phyloP scores from a whole-genome alignment of 1,140 invertebrate species.

The Pseudomyrmex sp. region DNA sequence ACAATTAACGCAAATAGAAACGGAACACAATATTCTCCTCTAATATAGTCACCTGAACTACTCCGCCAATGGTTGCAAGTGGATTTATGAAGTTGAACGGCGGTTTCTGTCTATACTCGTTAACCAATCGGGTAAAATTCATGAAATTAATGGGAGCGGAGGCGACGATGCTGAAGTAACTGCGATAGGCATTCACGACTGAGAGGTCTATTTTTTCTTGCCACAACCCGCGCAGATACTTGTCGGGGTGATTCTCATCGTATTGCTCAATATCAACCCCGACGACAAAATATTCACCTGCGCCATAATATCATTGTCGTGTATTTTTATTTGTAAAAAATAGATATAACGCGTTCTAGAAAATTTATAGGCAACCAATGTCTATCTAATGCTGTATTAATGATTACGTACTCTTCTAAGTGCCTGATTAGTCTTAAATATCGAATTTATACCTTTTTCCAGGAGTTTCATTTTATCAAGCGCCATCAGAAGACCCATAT shows the following conservation, averaged over 20 bases:
- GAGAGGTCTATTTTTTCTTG: constrained; percentile 86
- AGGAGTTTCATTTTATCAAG: constrained; percentile 93
- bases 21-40: background rate
- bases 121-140: constrained; percentile 91
- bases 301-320: constrained; percentile 56
- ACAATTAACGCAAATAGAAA: background rate
- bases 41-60: constrained; percentile 81
- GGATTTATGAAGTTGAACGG: constrained; percentile 95
- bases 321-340: background rate
- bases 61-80: constrained; percentile 88
- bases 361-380: too few relatives aligned
- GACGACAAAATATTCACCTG: constrained; percentile 95
- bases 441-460: constrained; percentile 88
- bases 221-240: constrained; percentile 91
- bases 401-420: constrained; percentile 34
- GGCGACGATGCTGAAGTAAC: constrained; percentile 91
- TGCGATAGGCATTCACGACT: constrained; percentile 88
- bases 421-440: constrained; percentile 65
- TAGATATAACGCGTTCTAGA: background rate
- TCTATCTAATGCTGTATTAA: background rate
- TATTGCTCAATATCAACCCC: constrained; percentile 96
- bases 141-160: constrained; percentile 89
- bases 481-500: constrained; percentile 93
- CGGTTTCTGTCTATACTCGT: constrained; percentile 91
- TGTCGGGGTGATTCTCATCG: constrained; percentile 89